Evolutionary conservation across 2,797 vertebrate genomes (phyloP).

Genomic region (Cuculus canorus): DNA sequence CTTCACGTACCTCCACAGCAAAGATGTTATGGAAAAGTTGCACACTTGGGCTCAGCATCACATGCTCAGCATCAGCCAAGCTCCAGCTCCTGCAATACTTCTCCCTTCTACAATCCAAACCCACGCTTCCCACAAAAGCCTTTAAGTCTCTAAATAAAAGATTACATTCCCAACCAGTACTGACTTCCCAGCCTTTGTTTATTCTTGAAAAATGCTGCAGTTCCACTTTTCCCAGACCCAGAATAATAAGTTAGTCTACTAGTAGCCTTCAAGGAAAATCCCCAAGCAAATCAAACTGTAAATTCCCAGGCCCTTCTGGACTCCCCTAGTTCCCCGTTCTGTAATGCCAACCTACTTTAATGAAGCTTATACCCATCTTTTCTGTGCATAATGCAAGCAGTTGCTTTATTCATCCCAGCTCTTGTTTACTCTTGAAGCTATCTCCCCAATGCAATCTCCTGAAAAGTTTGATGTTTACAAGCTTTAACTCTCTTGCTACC

Average conservation of each 20-base stretch:
- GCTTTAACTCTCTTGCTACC: background rate
- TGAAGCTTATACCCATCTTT: background rate
- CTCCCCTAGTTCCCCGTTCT: background rate
- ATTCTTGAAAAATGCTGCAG: background rate
- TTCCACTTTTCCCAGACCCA: fast-evolving
- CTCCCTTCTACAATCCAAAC: background rate
- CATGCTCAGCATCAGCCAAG: background rate
- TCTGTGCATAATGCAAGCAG: background rate
- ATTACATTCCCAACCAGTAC: background rate
- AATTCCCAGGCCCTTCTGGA: background rate
- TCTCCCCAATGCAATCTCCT: background rate
- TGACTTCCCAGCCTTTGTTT: background rate
- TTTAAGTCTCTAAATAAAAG: background rate
- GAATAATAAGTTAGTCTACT: background rate
- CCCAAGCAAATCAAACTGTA: background rate
- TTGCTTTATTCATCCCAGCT: background rate
- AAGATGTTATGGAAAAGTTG: background rate
- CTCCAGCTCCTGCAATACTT: background rate
- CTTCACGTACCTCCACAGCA: background rate
- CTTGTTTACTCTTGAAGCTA: background rate
- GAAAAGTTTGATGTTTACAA: background rate
- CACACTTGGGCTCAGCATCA: background rate
- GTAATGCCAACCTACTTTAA: background rate
- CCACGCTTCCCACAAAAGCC: background rate
- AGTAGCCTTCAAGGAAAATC: background rate